phyloP scores from a whole-genome alignment of 1,140 invertebrate genomes.

The Anadara kagoshimensis region DNA sequence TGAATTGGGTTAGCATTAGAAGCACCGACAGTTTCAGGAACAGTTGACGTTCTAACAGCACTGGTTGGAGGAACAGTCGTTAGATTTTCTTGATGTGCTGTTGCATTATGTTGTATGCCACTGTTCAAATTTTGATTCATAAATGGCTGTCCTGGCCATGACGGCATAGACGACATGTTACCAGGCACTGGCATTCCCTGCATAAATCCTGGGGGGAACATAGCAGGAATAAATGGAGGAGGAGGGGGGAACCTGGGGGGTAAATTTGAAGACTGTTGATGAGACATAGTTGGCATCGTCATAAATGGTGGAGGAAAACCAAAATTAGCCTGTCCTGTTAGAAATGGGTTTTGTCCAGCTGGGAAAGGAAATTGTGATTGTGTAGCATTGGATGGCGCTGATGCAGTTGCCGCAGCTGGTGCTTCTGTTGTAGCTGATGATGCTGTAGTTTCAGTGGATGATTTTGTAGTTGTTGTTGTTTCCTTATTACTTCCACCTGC shows the following conservation, averaged over 20 bases:
- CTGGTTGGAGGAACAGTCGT: neutral
- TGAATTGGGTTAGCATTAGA: neutral
- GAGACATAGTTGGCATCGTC: slow-evolving; percentile 9
- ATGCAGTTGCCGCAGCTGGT: neutral
- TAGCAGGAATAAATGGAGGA: slow-evolving; percentile 37
- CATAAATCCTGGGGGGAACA: slow-evolving; percentile 28
- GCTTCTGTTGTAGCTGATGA: neutral
- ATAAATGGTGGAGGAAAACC: slow-evolving; percentile 31
- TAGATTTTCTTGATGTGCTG: neutral
- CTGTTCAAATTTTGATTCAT: neutral
- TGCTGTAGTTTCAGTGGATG: neutral
- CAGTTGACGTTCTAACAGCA: neutral
- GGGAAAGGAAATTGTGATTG: slow-evolving; percentile 15
- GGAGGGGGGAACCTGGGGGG: slow-evolving; percentile 43
- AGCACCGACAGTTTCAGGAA: neutral
- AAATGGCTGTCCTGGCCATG: neutral
- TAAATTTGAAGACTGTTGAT: slow-evolving; percentile 2
- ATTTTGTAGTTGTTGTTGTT: neutral
- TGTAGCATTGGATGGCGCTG: neutral
- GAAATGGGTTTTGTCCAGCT: neutral
- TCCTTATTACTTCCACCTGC: neutral
- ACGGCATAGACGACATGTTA: neutral
- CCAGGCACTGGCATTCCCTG: slow-evolving; percentile 3
- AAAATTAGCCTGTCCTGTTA: slow-evolving; percentile 7
- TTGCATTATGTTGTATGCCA: neutral